Evolutionary conservation across 2,113 vertebrate genomes (phyloP).

Genomic region (Podarcis muralis): DNA sequence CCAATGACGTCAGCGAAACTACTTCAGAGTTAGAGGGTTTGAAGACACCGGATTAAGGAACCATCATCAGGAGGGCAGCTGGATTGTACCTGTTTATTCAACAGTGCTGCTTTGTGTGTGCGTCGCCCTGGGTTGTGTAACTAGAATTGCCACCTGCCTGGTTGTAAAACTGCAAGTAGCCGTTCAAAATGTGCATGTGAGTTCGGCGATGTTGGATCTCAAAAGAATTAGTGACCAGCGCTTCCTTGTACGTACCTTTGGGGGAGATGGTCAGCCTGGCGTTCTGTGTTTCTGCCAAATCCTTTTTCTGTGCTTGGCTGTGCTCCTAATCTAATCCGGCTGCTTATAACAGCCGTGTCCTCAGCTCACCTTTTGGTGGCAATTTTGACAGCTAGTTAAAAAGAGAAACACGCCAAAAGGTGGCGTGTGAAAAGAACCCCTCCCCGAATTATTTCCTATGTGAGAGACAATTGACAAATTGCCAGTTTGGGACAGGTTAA

Average conservation of each 20-base stretch:
- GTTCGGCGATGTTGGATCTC: neutral
- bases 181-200: neutral
- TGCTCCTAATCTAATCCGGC: constrained; percentile 39
- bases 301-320: constrained; percentile 36
- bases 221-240: neutral
- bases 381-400: constrained; percentile 62
- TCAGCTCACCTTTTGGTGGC: constrained; percentile 51
- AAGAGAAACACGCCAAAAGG: constrained; percentile 1
- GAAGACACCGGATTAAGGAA: neutral
- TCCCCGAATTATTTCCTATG: constrained; percentile 63
- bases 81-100: neutral
- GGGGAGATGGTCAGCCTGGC: neutral
- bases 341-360: constrained; percentile 62
- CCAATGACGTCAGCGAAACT: neutral
- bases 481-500: constrained; percentile 63
- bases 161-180: neutral
- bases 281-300: neutral
- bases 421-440: constrained; percentile 3
- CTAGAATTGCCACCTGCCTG: neutral
- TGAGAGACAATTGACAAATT: constrained; percentile 58
- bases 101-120: neutral
- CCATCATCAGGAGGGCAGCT: neutral
- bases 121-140: neutral
- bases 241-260: too few species aligned
- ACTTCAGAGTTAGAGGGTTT: neutral